Evolutionary conservation across 2,888 invertebrate genomes (phyloP).

Genomic region (Apamea epomidion): DNA sequence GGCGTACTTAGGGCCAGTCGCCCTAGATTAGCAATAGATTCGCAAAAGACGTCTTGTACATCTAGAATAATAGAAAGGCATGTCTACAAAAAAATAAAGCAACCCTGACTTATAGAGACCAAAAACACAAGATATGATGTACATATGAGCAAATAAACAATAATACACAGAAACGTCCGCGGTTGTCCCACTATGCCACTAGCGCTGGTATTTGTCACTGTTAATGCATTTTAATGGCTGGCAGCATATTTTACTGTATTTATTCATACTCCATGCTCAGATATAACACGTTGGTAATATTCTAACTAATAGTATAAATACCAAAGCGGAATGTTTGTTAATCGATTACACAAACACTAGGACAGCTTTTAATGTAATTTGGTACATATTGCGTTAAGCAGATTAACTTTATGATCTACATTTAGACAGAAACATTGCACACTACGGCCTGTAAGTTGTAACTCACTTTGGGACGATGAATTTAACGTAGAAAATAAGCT

Average conservation of each 20-base stretch:
- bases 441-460: conserved; percentile 11
- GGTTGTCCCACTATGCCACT: conserved; percentile 42
- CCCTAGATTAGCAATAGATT: neutral
- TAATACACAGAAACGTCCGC: conserved; percentile 28
- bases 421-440: conserved; percentile 7
- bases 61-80: conserved; percentile 1
- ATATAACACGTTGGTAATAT: conserved; percentile 56
- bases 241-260: conserved; percentile 60
- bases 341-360: conserved; percentile 51
- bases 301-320: conserved; percentile 59
- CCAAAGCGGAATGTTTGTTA: conserved; percentile 50
- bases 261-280: conserved; percentile 60
- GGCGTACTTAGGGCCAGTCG: neutral
- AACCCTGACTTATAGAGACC: neutral
- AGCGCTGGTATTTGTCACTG: conserved; percentile 61
- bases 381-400: conserved; percentile 28
- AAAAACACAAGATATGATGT: conserved; percentile 23
- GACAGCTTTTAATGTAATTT: conserved; percentile 38
- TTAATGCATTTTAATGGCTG: conserved; percentile 61
- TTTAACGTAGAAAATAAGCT: conserved; percentile 1
- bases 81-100: neutral
- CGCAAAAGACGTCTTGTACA: neutral
- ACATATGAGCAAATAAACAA: conserved; percentile 33
- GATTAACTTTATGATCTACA: conserved; percentile 20
- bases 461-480: neutral